These are phyloP conservation scores for Nephrotoma guestfalica DNA, from an alignment of 2,888 invertebrate species.

Conservation along the genomic window DNA sequence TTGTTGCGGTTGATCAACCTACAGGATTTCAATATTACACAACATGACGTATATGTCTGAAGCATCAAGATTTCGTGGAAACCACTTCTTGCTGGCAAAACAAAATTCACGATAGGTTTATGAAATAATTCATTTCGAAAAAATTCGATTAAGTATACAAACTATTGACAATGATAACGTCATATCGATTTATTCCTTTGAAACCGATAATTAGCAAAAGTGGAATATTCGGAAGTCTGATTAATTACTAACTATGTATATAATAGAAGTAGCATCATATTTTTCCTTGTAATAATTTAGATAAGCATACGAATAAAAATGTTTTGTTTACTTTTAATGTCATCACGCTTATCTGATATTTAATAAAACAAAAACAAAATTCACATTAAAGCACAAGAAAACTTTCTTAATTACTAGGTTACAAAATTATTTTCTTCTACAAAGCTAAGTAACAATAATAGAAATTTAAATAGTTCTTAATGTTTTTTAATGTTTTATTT, in stretches of 20 bases:
- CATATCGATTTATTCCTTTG: background rate
- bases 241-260: background rate
- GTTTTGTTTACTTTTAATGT: background rate
- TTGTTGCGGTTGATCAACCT: too few relatives aligned
- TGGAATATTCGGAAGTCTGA: background rate
- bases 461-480: background rate
- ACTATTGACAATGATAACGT: background rate
- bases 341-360: background rate
- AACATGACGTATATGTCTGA: too few relatives aligned
- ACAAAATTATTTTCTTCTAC: background rate
- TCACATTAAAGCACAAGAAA: background rate
- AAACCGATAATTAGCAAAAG: background rate
- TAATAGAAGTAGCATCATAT: background rate
- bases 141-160: background rate
- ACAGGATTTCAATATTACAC: too few relatives aligned
- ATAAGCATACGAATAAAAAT: background rate
- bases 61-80: too few relatives aligned
- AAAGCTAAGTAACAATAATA: background rate
- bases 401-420: background rate
- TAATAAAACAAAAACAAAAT: background rate
- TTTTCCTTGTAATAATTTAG: background rate
- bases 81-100: too few relatives aligned
- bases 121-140: background rate
- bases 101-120: background rate
- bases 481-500: background rate